Base-by-base conservation (phyloP, 2,113 vertebrate species). In the Prochilodus magdalenae region DNA sequence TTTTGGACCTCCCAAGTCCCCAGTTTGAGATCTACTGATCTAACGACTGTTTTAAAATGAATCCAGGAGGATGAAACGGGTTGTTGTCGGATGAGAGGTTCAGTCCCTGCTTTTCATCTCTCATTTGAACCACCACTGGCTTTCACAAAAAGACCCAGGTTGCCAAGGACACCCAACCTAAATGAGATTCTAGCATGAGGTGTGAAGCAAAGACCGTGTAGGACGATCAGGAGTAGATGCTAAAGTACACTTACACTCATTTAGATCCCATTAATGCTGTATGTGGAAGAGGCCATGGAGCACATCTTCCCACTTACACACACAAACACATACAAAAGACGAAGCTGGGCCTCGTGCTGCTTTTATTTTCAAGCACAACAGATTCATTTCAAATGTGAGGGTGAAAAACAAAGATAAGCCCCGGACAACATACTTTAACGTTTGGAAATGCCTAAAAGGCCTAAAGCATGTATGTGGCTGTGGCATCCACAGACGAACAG, bases 101-200 rank as follows among this genome's bases (percentile, higher is more conserved):
- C 15, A 40, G n/a, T 67, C 62, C 26, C 51, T 60, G 62, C 24
- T 49, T 60, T 33, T 74, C 44, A 69, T 70, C 83, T 76, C 26
- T 84, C 59, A 53, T 67, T 51, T 62, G 22, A 74, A 75, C 67
- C 29, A 62, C 65, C 40, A 60, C 22, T 5, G 66, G 55, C 40
- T 63, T 15, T 33, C 57, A 81, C 36, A 33, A 36, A 71, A 73
- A 65, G 66, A 76, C 26, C 24, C 8, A 11, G 47, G 83, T 81
- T 81, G 62, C 83, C 79, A 66, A 77, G 60, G 83, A 66, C 73
- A 85, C 73, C 1, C 67, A 60, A 20, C 5, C 59, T 57, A 72
- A 81, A 84, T 77, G 66, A 72, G 73, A 73, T 77, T 81, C 47
- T 57, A 33, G n/a, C 36, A 27, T 3, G 20, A 36, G 67, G 62